phyloP scores from a whole-genome alignment of 2,113 vertebrate genomes.

The Cyphomyrus plagiostoma region DNA sequence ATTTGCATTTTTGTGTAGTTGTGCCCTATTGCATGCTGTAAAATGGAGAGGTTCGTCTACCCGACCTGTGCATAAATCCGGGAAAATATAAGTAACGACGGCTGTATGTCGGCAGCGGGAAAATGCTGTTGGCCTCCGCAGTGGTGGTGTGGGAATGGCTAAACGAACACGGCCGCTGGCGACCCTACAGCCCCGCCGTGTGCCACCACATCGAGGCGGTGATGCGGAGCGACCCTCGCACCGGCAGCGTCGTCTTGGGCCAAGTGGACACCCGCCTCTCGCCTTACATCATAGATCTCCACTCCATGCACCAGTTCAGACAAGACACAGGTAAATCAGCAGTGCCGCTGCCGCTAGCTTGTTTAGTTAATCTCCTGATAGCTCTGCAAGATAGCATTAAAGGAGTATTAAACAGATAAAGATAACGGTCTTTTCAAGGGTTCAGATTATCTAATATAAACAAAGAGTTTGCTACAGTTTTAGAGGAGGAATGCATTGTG shows the following conservation, averaged over 20 bases:
- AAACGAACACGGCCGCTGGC: conserved; percentile 86
- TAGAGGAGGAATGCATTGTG: background rate
- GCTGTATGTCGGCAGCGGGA: conserved; percentile 39
- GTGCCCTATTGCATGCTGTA: background rate
- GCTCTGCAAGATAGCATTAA: background rate
- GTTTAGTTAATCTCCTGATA: background rate
- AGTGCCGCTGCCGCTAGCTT: background rate
- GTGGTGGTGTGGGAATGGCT: conserved; percentile 91
- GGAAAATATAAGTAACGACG: conserved; percentile 8
- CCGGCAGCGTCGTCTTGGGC: conserved; percentile 81
- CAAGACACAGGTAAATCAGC: conserved; percentile 78
- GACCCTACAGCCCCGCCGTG: conserved; percentile 80
- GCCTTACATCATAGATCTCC: conserved; percentile 81
- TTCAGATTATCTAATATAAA: background rate
- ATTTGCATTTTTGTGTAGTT: background rate
- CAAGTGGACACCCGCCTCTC: conserved; percentile 77
- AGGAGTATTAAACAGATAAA: background rate
- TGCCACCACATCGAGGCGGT: conserved; percentile 86
- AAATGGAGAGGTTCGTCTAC: background rate
- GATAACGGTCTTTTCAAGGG: background rate
- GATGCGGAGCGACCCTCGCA: conserved; percentile 72
- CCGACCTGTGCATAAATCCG: background rate
- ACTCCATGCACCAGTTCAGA: conserved; percentile 84
- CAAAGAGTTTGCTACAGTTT: background rate
- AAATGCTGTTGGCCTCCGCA: conserved; percentile 75